Conservation (phyloP, 2,888 invertebrate species). For the Sphaerophoria rueppellii region DNA sequence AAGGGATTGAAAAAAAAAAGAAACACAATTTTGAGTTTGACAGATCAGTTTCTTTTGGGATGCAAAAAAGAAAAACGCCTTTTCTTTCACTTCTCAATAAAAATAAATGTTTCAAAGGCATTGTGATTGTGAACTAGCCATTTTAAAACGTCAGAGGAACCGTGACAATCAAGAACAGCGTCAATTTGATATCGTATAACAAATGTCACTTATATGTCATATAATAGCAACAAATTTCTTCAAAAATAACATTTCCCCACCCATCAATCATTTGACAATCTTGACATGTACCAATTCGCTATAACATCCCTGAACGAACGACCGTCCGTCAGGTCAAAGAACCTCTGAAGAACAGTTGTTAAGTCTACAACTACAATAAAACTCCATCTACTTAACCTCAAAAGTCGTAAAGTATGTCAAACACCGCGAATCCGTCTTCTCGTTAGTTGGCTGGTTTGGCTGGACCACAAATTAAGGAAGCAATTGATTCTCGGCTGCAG, state of each 20-base stretch:
- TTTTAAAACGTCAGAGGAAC: no score
- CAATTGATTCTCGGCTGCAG: constrained; percentile 31
- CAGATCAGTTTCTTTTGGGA: no score
- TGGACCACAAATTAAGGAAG: constrained; percentile 55
- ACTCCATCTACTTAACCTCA: constrained; percentile 50
- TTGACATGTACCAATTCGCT: constrained; percentile 54
- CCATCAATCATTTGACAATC: constrained; percentile 60
- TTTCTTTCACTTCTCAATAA: no score
- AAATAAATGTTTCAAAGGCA: no score
- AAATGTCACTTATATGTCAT: no score
- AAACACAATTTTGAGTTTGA: no score
- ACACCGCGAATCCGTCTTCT: constrained; percentile 48
- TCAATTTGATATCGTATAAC: no score
- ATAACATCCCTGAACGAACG: constrained; percentile 34
- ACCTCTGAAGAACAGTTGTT: constrained; percentile 49
- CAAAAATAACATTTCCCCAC: neutral
- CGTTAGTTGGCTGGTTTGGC: neutral
- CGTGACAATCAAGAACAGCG: no score
- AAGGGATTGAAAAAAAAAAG: no score
- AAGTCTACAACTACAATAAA: constrained; percentile 29
- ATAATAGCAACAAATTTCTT: no score
- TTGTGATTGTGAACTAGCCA: no score
- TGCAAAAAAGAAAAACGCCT: no score
- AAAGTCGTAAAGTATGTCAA: constrained; percentile 67
- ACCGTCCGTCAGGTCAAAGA: constrained; percentile 47